phyloP scores from a whole-genome alignment of 1,140 invertebrate genomes.

The Drosophila guanche region DNA sequence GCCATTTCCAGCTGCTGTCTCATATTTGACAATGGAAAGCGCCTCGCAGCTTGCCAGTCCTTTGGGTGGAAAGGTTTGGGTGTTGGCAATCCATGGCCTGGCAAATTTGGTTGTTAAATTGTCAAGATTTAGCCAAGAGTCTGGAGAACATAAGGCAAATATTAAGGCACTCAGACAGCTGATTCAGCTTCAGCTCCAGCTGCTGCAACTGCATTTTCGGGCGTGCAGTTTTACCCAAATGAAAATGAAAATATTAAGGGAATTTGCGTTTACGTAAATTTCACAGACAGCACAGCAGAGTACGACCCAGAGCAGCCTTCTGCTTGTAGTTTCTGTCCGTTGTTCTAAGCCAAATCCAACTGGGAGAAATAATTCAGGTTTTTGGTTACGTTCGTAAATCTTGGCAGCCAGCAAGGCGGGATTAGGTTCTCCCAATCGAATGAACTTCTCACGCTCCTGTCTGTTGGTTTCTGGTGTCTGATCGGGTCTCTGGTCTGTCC shows the following conservation, averaged over 20 bases:
- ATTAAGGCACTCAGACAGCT: constrained; percentile 18
- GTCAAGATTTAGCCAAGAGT: constrained; percentile 19
- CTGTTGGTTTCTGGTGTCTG: constrained; percentile 12
- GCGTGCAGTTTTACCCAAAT: constrained; percentile 3
- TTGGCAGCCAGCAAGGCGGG: constrained; percentile 41
- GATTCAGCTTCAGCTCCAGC: constrained; percentile 14
- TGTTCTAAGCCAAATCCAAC: not conserved
- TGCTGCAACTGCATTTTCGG: constrained; percentile 32
- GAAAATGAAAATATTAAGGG: constrained; percentile 7
- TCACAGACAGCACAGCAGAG: constrained; percentile 18
- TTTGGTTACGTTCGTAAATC: constrained; percentile 48
- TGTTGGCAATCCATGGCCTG: not conserved
- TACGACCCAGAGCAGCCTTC: not conserved
- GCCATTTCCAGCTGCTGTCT: constrained; percentile 33
- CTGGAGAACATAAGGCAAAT: constrained; percentile 11
- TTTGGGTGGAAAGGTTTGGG: constrained; percentile 9
- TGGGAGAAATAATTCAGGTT: constrained; percentile 29
- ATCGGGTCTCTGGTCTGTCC: constrained; percentile 2
- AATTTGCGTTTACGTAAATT: constrained; percentile 36
- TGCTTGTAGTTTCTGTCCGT: not conserved
- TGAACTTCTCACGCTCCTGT: too few relatives aligned
- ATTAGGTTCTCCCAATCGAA: constrained; percentile 31
- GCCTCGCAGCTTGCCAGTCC: constrained; percentile 8
- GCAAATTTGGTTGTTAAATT: not conserved
- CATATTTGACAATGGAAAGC: constrained; percentile 41